These are phyloP conservation scores for Gambusia yucatana DNA, from an alignment of 2,797 vertebrate genomes.

Conservation along the genomic window DNA sequence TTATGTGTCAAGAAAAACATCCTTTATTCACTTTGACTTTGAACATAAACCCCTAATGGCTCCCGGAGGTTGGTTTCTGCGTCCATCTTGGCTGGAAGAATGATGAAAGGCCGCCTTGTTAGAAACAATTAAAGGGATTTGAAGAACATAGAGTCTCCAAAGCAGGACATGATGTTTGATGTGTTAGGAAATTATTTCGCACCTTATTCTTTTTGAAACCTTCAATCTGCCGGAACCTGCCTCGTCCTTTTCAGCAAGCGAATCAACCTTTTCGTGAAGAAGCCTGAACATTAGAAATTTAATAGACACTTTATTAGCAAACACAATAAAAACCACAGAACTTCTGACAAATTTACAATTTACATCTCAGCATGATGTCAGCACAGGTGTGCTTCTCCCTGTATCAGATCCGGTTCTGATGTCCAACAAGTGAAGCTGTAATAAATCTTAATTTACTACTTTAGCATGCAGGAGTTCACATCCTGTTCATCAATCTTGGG, in stretches of 20 bases:
- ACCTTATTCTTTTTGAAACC: background rate
- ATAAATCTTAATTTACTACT: background rate
- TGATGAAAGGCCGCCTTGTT: constrained; percentile 51
- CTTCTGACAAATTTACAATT: background rate
- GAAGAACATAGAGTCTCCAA: constrained; percentile 7
- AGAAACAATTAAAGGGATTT: constrained; percentile 29
- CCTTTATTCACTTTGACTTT: constrained; percentile 69
- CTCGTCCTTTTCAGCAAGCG: background rate
- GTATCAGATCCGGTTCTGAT: background rate
- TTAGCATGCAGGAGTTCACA: background rate
- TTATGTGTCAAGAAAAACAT: constrained; percentile 64
- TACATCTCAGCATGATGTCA: background rate
- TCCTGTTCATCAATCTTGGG: background rate
- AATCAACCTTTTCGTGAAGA: background rate
- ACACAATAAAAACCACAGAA: background rate
- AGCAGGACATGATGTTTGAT: constrained; percentile 5
- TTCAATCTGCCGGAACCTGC: constrained; percentile 12
- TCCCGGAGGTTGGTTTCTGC: constrained; percentile 46
- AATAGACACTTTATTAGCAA: background rate
- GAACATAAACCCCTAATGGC: constrained; percentile 62
- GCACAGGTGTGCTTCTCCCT: background rate
- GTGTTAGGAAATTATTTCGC: constrained; percentile 4
- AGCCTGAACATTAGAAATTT: background rate
- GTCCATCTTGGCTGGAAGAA: constrained; percentile 55
- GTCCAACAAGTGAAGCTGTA: background rate